Percentiles rank a stretch among this genome's conserved stretches.
phyloP scores from a whole-genome alignment of 1,140 invertebrate genomes.

The Saccostrea glomerata region DNA sequence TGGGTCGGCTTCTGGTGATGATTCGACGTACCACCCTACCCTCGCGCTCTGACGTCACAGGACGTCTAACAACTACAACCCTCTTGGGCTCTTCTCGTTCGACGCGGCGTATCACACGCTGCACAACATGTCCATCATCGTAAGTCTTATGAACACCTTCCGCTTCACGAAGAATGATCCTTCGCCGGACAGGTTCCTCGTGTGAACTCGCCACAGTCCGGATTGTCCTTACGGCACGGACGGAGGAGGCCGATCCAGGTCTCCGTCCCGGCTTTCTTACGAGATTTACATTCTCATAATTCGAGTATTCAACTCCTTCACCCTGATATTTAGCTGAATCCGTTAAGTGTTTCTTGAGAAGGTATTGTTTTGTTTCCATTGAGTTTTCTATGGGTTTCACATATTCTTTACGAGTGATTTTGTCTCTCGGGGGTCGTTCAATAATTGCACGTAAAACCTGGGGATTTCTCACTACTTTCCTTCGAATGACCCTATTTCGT shows the following conservation, averaged over 20 bases:
- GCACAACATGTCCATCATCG: neutral
- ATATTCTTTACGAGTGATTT: neutral
- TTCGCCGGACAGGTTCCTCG: neutral
- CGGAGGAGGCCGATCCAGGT: neutral
- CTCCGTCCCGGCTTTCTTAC: neutral
- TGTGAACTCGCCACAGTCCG: neutral
- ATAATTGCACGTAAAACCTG: neutral
- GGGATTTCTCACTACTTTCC: conserved; percentile 8
- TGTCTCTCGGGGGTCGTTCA: neutral
- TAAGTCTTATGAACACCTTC: neutral
- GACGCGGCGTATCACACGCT: neutral
- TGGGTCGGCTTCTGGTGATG: neutral
- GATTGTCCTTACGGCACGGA: neutral
- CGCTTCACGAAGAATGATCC: neutral
- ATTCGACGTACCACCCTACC: neutral
- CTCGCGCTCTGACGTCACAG: conserved; percentile 16
- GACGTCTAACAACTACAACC: neutral
- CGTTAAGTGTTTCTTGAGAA: neutral
- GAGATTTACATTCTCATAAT: conserved; percentile 11
- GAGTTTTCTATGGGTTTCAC: conserved; percentile 2
- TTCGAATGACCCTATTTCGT: neutral
- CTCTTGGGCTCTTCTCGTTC: neutral
- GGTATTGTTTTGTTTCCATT: conserved; percentile 20
- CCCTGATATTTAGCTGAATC: conserved; percentile 3
- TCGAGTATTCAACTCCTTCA: neutral